Percentiles rank a stretch among this genome's conserved stretches.
Evolutionary conservation across 2,113 vertebrate species (phyloP).

Genomic region (Bagarius yarrelli): DNA sequence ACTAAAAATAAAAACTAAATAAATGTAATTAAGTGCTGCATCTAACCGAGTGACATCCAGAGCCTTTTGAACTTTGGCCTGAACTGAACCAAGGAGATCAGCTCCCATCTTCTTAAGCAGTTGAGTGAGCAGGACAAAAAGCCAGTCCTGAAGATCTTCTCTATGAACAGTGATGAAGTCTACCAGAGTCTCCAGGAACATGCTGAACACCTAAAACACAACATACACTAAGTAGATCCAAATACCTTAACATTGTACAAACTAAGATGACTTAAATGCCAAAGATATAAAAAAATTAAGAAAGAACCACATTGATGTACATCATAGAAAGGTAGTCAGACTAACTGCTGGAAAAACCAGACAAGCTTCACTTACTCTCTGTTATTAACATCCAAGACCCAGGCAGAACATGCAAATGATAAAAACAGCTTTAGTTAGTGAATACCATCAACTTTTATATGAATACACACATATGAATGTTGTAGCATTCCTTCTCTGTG

Average conservation of each 20-base stretch:
- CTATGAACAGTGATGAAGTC: constrained; percentile 96
- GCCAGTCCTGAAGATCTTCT: constrained; percentile 97
- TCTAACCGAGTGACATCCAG: constrained; percentile 91
- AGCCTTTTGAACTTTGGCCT: constrained; percentile 97
- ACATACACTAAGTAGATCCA: not conserved
- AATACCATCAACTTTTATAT: not conserved
- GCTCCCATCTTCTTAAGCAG: constrained; percentile 98
- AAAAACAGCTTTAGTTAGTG: constrained; percentile 51
- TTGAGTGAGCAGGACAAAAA: constrained; percentile 96
- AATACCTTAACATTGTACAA: not conserved
- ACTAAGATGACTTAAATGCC: not conserved
- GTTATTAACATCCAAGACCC: constrained; percentile 91
- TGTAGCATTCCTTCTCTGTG: not conserved
- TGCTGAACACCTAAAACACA: constrained; percentile 88
- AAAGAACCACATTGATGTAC: not conserved
- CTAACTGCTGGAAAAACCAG: not conserved
- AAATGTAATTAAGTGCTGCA: not conserved
- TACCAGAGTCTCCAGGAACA: constrained; percentile 98
- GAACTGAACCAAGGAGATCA: constrained; percentile 94
- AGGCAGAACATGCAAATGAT: constrained; percentile 90
- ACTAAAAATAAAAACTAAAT: not conserved
- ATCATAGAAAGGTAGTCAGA: not conserved
- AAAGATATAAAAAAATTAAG: not conserved
- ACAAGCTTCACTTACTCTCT: constrained; percentile 93
- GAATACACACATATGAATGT: not conserved